Evolutionary conservation across 1,140 invertebrate species (phyloP), one percentile per base, ranked within the genome.

Genomic region (Ooceraea biroi): DNA sequence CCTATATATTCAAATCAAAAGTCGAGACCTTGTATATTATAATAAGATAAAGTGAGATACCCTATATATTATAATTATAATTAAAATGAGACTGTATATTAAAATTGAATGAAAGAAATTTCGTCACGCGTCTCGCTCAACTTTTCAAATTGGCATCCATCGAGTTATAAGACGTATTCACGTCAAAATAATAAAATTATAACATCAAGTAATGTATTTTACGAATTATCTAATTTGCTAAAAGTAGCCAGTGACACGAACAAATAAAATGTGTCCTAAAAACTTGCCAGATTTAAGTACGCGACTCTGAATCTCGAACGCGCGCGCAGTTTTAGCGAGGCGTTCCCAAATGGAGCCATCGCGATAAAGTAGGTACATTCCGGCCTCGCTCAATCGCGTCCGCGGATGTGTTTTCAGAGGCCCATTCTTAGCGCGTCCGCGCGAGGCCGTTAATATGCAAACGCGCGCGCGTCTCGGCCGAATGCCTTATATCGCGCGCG

Each of bases 401-500:
- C n/a, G 27, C 48, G 12, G 5, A 55, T 50, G 55, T 60, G 65
- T 82, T 68, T 82, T 69, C 63, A 74, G 55, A 44, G 58, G 69
- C 27, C 65, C 80, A 82, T 88, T 88, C 82, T 87, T 87, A 71
- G 65, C 74, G 41, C 25, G 36, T 36, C 61, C 65, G n/a, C n/a
- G n/a, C n/a, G 65, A 76, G 76, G 58, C 82, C 86, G 60, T 85
- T 88, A 82, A 88, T 88, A 88, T 88, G 87, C 83, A 88, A 88
- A 88, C 85, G 58, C 76, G 36, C 76, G 55, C 14, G n/a, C 36
- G 74, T 85, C 82, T 52, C 50, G 46, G 25, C 63, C 58, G 85
- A 87, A 76, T 60, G 58, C 83, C 82, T 87, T 88, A 87, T 87
- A 69, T 68, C 48, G 85, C 55, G 30, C 27, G 69, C 36, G 41